phyloP scores from a whole-genome alignment of 2,888 invertebrate species.

The Tipula confusa region DNA sequence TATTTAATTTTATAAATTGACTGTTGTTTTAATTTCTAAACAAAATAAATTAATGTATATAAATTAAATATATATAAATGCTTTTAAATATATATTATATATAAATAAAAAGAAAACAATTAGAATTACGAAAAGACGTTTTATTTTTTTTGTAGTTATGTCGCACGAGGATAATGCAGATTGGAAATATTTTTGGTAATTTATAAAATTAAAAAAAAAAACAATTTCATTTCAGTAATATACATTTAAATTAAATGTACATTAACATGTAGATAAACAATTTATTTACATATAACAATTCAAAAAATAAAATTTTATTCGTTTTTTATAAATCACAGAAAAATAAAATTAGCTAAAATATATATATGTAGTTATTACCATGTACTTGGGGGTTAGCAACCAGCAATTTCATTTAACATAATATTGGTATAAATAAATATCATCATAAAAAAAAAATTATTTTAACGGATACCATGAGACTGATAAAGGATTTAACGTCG shows the following conservation, averaged over 20 bases:
- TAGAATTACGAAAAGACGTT: not conserved
- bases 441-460: not conserved
- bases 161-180: too few species aligned
- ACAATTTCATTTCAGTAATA: not conserved
- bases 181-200: not conserved
- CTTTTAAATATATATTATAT: not conserved
- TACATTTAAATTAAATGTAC: not conserved
- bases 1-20: conserved; percentile 12
- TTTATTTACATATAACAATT: conserved; percentile 25
- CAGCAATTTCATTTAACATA: not conserved
- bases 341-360: not conserved
- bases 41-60: not conserved
- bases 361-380: too few species aligned
- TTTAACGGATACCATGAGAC: not conserved
- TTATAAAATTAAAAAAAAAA: not conserved
- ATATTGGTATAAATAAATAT: not conserved
- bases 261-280: not conserved
- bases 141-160: not conserved
- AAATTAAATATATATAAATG: not conserved
- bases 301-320: not conserved
- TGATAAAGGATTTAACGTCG: not conserved
- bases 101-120: not conserved
- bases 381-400: not conserved
- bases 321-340: not conserved
- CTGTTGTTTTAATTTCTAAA: not conserved